phyloP scores from a whole-genome alignment of 1,140 invertebrate species.

The Tyrophagus putrescentiae region DNA sequence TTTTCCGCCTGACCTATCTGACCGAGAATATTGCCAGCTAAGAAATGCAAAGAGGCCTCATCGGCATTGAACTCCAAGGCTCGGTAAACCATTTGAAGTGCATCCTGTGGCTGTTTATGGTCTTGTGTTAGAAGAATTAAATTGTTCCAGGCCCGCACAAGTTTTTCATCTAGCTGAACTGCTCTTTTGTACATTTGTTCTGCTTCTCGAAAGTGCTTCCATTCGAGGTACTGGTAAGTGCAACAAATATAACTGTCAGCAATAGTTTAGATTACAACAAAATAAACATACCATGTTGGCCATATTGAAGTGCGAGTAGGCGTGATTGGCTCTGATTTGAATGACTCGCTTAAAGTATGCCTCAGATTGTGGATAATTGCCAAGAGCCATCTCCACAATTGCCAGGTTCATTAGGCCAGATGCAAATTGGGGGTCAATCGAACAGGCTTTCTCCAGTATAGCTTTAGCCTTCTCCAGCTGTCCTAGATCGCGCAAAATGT shows the following conservation, averaged over 20 bases:
- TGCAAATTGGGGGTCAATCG: constrained; percentile 66
- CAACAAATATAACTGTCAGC: neutral
- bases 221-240: constrained; percentile 45
- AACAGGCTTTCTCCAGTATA: constrained; percentile 55
- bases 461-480: constrained; percentile 54
- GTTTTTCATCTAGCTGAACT: constrained; percentile 54
- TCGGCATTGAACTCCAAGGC: constrained; percentile 52
- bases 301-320: constrained; percentile 85
- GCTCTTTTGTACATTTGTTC: constrained; percentile 60
- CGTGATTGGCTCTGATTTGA: constrained; percentile 56
- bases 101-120: constrained; percentile 48
- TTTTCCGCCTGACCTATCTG: constrained; percentile 56
- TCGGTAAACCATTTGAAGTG: constrained; percentile 48
- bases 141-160: constrained; percentile 77
- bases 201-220: constrained; percentile 43
- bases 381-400: constrained; percentile 62
- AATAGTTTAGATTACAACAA: neutral
- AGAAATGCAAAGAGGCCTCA: constrained; percentile 61
- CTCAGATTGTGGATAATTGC: constrained; percentile 55
- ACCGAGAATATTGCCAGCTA: constrained; percentile 70
- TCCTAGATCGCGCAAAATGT: constrained; percentile 65
- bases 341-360: constrained; percentile 55
- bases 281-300: constrained; percentile 60
- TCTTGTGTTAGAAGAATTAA: constrained; percentile 73
- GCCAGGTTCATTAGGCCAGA: constrained; percentile 97